Evolutionary conservation across 2,113 vertebrate genomes (phyloP), one percentile per base, ranked within the genome.

Genomic region (Lycocorax pyrrhopterus): DNA sequence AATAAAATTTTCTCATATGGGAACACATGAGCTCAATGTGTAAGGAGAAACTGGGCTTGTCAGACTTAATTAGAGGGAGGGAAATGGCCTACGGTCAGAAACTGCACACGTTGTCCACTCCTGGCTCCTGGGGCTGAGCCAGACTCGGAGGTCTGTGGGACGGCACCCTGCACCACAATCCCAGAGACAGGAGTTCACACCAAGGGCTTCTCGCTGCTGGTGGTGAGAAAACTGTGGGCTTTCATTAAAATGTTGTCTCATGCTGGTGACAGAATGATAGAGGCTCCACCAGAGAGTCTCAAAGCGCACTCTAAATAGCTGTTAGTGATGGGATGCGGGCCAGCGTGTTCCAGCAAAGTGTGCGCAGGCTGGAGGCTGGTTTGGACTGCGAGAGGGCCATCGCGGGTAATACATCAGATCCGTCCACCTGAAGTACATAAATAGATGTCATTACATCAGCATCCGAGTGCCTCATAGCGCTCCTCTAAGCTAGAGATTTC

Each of bases 401-500:
- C 0, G 0, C 0, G 13, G 60, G 76, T 88, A 41, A 86, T 51
- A 12, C 72, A 76, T 81, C 79, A 88, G 72, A 39, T 55, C 68
- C 0, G 0, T 95, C 85, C 90, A 96, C 92, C 92, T 96, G 88
- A 97, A 95, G 76, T 4, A 77, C 85, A 90, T 90, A 93, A 96
- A 93, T 84, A 89, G 79, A 72, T 60, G 33, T 13, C 74, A 90
- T 84, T 96, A 68, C 56, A 52, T 88, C 84, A 93, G 64, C 37
- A 78, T 52, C 73, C 56, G 66, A 93, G 82, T 66, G 53, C 75
- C 52, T 89, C 72, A 25, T 13, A 43, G 79, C 60, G 4, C 79
- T 90, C 85, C 84, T 86, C 64, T 96, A 71, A 95, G 90, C 92
- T 93, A 23, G 82, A 94, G 79, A 96, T 96, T 93, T 92, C 94